These are phyloP conservation scores for Romanomermis culicivorax DNA, from an alignment of 2,888 invertebrate genomes.

Conservation along the genomic window DNA sequence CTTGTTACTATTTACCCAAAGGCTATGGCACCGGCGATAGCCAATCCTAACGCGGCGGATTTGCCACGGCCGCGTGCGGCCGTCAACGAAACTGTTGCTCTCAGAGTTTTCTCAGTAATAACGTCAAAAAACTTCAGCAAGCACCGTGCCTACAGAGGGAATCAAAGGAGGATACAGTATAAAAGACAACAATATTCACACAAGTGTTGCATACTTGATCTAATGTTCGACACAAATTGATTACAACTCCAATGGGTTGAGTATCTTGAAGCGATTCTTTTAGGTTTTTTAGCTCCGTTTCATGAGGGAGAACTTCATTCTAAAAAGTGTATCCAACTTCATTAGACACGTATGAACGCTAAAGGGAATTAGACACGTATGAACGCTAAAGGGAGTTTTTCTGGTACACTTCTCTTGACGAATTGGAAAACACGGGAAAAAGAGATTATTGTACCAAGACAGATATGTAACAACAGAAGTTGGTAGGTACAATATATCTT, in stretches of 20 bases:
- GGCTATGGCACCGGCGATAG: constrained; percentile 45
- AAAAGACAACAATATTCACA: background rate
- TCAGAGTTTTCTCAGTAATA: constrained; percentile 65
- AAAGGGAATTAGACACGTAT: too few relatives aligned
- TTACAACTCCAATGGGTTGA: constrained; percentile 67
- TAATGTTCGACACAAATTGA: constrained; percentile 67
- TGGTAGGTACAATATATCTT: too few relatives aligned
- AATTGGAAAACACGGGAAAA: too few relatives aligned
- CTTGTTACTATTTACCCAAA: too few relatives aligned
- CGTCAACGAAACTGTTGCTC: constrained; percentile 77
- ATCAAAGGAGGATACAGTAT: constrained; percentile 2
- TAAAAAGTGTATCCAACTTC: constrained; percentile 17
- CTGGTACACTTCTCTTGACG: too few relatives aligned
- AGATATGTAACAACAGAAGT: too few relatives aligned
- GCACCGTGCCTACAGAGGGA: constrained; percentile 46
- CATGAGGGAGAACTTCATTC: constrained; percentile 28
- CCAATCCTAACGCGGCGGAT: constrained; percentile 81
- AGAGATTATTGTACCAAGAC: too few relatives aligned
- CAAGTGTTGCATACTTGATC: constrained; percentile 45
- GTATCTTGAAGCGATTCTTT: constrained; percentile 65
- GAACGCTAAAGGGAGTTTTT: too few relatives aligned
- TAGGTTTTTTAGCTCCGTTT: constrained; percentile 46
- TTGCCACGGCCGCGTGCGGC: constrained; percentile 85
- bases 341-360: too few relatives aligned
- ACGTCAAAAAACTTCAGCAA: constrained; percentile 79